Percentiles rank a stretch among this genome's conserved stretches.
Conservation (phyloP, 2,113 vertebrate genomes). For the Nannospalax galili region DNA sequence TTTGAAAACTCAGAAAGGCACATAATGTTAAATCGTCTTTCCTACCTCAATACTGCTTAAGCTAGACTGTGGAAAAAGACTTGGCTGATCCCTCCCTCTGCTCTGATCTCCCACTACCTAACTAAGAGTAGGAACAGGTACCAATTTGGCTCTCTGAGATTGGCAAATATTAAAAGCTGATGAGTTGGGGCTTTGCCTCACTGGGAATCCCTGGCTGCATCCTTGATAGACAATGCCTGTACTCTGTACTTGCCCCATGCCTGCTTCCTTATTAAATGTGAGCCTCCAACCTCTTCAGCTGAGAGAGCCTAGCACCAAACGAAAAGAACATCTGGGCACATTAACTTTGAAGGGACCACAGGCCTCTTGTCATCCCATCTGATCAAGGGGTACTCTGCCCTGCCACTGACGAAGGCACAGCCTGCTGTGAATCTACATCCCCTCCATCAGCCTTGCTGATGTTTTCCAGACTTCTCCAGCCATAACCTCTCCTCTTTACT, state of each 20-base stretch:
- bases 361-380: not conserved
- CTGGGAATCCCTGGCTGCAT: not conserved
- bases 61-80: not conserved
- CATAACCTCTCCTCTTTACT: not conserved
- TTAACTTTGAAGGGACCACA: not conserved
- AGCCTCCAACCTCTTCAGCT: not conserved
- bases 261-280: not conserved
- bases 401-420: not conserved
- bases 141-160: not conserved
- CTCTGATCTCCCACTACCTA: not conserved
- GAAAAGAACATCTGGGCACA: not conserved
- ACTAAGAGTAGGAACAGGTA: not conserved
- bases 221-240: not conserved
- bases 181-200: slow-evolving; percentile 1
- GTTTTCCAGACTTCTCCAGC: not conserved
- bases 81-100: not conserved
- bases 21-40: not conserved
- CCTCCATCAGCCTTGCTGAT: not conserved
- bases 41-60: not conserved
- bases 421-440: not conserved
- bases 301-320: not conserved
- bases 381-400: not conserved
- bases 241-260: not conserved
- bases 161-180: not conserved
- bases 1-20: slow-evolving; percentile 10